phyloP scores from a whole-genome alignment of 1,140 invertebrate species.

The Tachypleus tridentatus region DNA sequence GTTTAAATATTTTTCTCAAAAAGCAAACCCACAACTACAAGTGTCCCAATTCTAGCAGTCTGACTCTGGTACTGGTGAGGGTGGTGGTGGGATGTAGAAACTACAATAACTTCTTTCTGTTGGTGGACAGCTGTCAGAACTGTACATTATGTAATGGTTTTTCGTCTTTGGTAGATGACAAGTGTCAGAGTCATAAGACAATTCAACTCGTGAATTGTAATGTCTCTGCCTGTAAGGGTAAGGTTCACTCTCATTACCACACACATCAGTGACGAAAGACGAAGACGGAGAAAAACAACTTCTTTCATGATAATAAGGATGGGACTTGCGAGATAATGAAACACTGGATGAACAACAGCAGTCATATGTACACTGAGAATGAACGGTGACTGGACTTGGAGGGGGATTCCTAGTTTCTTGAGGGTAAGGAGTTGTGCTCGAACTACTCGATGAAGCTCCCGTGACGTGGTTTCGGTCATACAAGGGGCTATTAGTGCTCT shows the following conservation, averaged over 20 bases:
- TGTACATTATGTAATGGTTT: conserved; percentile 44
- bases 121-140: conserved; percentile 57
- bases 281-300: conserved; percentile 83
- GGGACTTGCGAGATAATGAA: conserved; percentile 26
- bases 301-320: conserved; percentile 59
- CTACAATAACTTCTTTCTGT: conserved; percentile 50
- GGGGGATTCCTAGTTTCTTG: conserved; percentile 75
- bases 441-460: conserved; percentile 54
- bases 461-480: conserved; percentile 70
- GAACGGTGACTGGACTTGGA: conserved; percentile 63
- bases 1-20: no score
- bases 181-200: conserved; percentile 51
- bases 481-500: background rate
- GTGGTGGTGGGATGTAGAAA: conserved; percentile 51
- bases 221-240: conserved; percentile 18
- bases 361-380: conserved; percentile 31
- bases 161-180: conserved; percentile 75
- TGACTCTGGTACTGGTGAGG: conserved; percentile 41
- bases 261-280: conserved; percentile 85
- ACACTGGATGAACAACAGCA: conserved; percentile 18
- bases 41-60: conserved; percentile 2
- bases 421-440: conserved; percentile 47
- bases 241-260: conserved; percentile 51
- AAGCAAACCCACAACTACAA: no score
- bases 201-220: conserved; percentile 25